Base-by-base conservation (phyloP, 2,113 vertebrate genomes). In the Lasiurus borealis region DNA sequence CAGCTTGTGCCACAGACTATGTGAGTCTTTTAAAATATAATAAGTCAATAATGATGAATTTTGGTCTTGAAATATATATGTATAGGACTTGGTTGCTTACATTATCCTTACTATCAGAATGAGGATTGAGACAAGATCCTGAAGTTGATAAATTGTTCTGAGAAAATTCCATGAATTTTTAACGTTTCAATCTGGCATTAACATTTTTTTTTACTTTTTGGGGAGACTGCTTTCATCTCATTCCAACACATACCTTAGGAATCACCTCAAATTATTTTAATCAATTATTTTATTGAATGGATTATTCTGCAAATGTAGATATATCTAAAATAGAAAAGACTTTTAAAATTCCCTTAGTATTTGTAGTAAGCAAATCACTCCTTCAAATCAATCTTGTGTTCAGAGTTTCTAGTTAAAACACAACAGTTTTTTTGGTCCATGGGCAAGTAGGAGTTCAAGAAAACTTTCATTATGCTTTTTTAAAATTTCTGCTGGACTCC, bases 21-120 rank as follows among this genome's bases (percentile, higher is more conserved):
- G 98, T 98, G 91, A 98, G 98, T 98, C 15, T 92, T 94, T 94
- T 34, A 48, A 72, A 71, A 14, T 29, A 50, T 25, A 48, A 62
- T 31, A 34, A 34, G n/a, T 29, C 44, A 77, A 73, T 14, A 77
- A 34, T 48, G 50, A 54, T 40, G 25, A 62, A 2, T 11, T 69
- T 89, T 88, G 57, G 10, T 71, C 40, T 90, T 85, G 68, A 62
- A 27, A 72, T 46, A 48, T 68, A 15, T 68, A 27, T n/a, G 64
- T 68, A 1, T 21, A 76, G 76, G 15, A 73, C 44, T 44, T 57
- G 23, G 8, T 54, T 31, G 29, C 18, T 25, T 82, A 31, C 84
- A 29, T 73, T 88, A 31, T 78, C 25, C 13, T 48, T 23, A 82
- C 19, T 34, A 73, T 21, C 40, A 69, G 75, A 92, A 31, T 54